These are phyloP conservation scores for Actinostola sp. DNA, from an alignment of 92 coral and sea anemone genomes.

Conservation along the genomic window DNA sequence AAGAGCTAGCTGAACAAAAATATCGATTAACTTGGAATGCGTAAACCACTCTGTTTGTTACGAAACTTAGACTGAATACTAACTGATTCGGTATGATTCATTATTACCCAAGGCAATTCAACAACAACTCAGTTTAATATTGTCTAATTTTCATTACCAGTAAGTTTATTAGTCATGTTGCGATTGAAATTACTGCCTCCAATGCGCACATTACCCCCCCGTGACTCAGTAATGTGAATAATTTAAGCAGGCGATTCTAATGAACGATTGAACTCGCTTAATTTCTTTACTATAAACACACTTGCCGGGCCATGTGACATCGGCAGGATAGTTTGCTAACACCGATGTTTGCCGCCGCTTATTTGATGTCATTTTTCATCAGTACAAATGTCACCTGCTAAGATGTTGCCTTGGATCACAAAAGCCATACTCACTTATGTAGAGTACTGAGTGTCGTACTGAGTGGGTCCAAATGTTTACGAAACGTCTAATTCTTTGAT, in stretches of 20 bases:
- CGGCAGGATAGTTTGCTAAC: constrained; percentile 25
- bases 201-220: constrained; percentile 18
- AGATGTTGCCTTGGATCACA: too few species aligned
- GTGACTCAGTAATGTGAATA: constrained; percentile 14
- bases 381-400: too few species aligned
- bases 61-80: too few species aligned
- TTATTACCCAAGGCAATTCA: too few species aligned
- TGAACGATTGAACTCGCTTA: constrained; percentile 25
- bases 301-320: constrained; percentile 25
- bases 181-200: constrained; percentile 21
- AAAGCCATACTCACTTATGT: too few species aligned
- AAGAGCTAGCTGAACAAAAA: constrained; percentile 6
- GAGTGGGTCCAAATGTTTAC: too few species aligned
- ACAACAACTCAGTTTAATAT: background rate
- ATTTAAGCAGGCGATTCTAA: constrained; percentile 17
- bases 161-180: constrained; percentile 29
- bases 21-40: background rate
- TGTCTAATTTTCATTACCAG: background rate
- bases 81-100: too few species aligned
- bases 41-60: background rate
- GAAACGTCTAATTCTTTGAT: too few species aligned
- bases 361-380: too few species aligned
- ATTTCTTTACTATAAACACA: constrained; percentile 22
- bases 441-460: too few species aligned
- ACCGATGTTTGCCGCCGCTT: background rate